Evolutionary conservation across 2,797 vertebrate species (phyloP), one percentile per base, ranked within the genome.

Genomic region (Eulemur mongoz): DNA sequence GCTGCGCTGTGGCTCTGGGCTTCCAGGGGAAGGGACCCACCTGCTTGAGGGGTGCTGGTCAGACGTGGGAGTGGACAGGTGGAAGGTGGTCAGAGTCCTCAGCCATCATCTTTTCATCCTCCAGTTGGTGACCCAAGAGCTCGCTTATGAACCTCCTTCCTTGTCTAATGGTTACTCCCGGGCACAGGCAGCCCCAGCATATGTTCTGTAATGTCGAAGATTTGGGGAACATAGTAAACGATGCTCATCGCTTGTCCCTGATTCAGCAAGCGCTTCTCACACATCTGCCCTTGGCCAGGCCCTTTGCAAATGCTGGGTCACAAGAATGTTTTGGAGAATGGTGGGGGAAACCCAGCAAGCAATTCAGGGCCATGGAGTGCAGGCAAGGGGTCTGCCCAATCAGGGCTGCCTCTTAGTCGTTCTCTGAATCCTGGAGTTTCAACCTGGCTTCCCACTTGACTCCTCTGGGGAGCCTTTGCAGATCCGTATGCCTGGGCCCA

Each of bases 221-320:
- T 27, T 12, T 7, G n/a, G 79, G 15, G 61, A 2, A 4, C 30
- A 2, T 4, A 0, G 63, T 2, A 12, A 38, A 5, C 6, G 6
- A 6, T 3, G 20, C n/a, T 2, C 0, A 2, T 10, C 38, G 1
- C 10, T 10, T 0, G 0, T 15, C 40, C 35, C 2, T 5, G 75
- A 14, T 3, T 14, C 50, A 18, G 82, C 32, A 45, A 5, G 14
- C n/a, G 20, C 10, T 30, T 14, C 40, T 35, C 54, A 27, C 1
- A 10, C 0, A 0, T 70, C 63, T 82, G n/a, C 15, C 10, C 67
- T 67, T 1, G 1, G 35, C 63, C 52, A 48, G 45, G 43, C n/a
- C 63, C 35, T 63, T 3, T 25, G 40, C 48, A 40, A 5, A 52
- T 15, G 5, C 43, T 43, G 45, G 38, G 40, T 59, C 67, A 7